Base-by-base conservation (phyloP, 2,113 vertebrate species). In the Muntiacus reevesi region DNA sequence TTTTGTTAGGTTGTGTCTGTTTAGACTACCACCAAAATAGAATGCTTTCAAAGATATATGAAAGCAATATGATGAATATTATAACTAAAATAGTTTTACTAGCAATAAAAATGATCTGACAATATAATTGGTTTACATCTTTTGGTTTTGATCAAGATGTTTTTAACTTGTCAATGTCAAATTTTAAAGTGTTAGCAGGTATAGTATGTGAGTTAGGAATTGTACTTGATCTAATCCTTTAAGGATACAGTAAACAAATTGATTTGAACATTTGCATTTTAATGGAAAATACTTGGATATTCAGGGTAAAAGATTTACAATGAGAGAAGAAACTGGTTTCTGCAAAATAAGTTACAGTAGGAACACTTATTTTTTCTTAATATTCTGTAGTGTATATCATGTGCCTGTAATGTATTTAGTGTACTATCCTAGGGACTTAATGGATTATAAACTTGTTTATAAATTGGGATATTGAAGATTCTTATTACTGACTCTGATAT, bases 21-120 rank as follows among this genome's bases (percentile, higher is more conserved):
- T 33, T 64, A 82, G 45, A 81, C 33, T 64, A 5, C 84, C 95
- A 13, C 5, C 92, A 88, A 59, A 93, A 87, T 94, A 30, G 3
- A 87, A 89, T 86, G 79, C 9, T 82, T 94, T 86, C 2, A 23
- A 92, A 96, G 89, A 90, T 47, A 83, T 8, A 55, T 78, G 92
- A 50, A 50, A 50, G 50, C 93, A 57, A 91, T 85, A 43, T 43
- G 47, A 81, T 95, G 0, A 2, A 67, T 97, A 97, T 92, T 91
- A 43, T 96, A 91, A 95, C 74, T 91, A 98, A 97, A 95, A 76
- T 71, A 33, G 67, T 85, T 84, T 93, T 33, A 76, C 12, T 67
- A 86, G 16, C 55, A 89, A 17, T 67, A 47, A 60, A 45, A 13
- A 85, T 84, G n/a, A 81, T 64, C 4, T 33, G 86, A 43, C 36